Evolutionary conservation across 1,140 invertebrate species (phyloP), one percentile per base, ranked within the genome.

Genomic region (Dendrolimus kikuchii): DNA sequence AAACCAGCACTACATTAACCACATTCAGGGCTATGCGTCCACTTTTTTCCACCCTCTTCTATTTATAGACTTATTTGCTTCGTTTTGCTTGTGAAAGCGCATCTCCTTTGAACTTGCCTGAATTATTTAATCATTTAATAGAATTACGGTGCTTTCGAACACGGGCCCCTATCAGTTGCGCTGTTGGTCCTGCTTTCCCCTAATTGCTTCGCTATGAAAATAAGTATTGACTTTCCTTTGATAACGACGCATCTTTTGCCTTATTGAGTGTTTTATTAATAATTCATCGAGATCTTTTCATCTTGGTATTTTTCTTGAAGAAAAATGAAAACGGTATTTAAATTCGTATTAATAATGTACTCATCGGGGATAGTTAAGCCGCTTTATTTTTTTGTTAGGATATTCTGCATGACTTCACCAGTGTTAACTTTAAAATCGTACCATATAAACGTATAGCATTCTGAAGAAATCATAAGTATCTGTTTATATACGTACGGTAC

Each of bases 61-160:
- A 62, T 77, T 73, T 64, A 61, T 66, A 53, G 64, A 60, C 72
- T 64, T 78, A 77, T 85, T 81, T 83, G 71, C 69, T 76, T 77
- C 80, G 68, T 81, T 83, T 81, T 80, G 70, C 78, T 75, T 70
- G 67, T 78, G 68, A 77, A 85, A 81, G 75, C 77, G 76, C 76
- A 81, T 83, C 77, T 79, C 74, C 76, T 83, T 85, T 85, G 78
- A 83, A 81, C 68, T 79, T 68, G 65, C 65, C 65, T 77, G 79
- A 81, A 85, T 83, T 83, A 85, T 83, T 83, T 81, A 85, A 83
- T 81, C 80, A 74, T 83, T 78, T 82, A 82, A 85, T 79, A 81
- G 71, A 85, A 85, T 82, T 80, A 80, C 77, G 64, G 63, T 68
- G 64, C 66, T 68, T 68, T 62, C 51, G 59, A 68, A 66, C 56